phyloP scores from a whole-genome alignment of 1,140 invertebrate species.

The Carposina sasakii region DNA sequence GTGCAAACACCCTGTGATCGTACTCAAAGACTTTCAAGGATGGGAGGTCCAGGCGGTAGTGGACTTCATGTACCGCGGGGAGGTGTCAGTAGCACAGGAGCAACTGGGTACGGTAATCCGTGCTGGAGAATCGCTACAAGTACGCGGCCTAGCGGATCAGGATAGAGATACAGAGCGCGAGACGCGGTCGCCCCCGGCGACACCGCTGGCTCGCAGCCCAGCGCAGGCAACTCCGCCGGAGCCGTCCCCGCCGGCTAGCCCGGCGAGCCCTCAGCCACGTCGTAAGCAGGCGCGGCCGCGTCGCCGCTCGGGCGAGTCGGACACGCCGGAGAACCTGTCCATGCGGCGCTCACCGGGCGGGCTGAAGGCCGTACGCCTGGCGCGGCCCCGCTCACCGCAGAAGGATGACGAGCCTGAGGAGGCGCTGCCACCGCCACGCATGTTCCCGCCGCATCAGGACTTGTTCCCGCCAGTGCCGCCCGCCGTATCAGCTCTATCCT shows the following conservation, averaged over 20 bases:
- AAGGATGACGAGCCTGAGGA: conserved; percentile 52
- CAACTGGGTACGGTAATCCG: conserved; percentile 86
- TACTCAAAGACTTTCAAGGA: conserved; percentile 89
- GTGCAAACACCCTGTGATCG: conserved; percentile 94
- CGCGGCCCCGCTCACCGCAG: conserved; percentile 52
- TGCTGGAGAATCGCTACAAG: conserved; percentile 88
- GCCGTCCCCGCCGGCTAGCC: conserved; percentile 64
- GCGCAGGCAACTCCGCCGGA: conserved; percentile 64
- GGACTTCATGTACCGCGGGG: conserved; percentile 94
- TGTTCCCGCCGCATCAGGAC: conserved; percentile 74
- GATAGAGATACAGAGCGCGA: conserved; percentile 70
- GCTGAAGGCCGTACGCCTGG: conserved; percentile 67
- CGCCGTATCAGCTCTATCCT: conserved; percentile 80
- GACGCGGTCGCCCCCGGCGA: conserved; percentile 69
- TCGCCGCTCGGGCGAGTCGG: conserved; percentile 82
- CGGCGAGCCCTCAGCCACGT: conserved; percentile 82
- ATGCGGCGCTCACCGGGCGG: conserved; percentile 75
- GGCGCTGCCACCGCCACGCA: conserved; percentile 59
- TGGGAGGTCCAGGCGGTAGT: conserved; percentile 91
- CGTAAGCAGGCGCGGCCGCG: conserved; percentile 87
- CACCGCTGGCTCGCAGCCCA: conserved; percentile 74
- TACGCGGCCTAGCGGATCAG: conserved; percentile 83
- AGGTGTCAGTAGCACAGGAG: conserved; percentile 89
- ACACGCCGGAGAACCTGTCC: conserved; percentile 67
- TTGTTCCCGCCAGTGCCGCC: conserved; percentile 78